Conservation (phyloP, 2,113 vertebrate species). For the Erinaceus europaeus region DNA sequence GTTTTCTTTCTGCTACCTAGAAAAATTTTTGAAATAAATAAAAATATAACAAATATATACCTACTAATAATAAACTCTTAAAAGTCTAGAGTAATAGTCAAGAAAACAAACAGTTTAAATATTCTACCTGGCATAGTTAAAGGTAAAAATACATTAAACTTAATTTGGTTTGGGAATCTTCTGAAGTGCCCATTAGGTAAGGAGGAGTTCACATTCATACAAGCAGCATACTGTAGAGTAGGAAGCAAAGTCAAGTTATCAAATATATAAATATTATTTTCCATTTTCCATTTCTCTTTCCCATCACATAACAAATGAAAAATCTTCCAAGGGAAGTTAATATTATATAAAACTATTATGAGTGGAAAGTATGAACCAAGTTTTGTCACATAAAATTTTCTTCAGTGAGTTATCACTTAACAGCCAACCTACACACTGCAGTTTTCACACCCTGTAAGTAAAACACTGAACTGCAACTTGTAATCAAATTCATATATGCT, state of each 20-base stretch:
- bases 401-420: constrained; percentile 16
- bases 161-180: constrained; percentile 21
- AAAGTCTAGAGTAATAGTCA: background rate
- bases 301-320: constrained; percentile 21
- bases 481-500: background rate
- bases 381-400: constrained; percentile 11
- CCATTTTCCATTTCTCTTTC: constrained; percentile 5
- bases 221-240: background rate
- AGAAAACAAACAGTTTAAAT: constrained; percentile 33
- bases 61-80: background rate
- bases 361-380: constrained; percentile 20
- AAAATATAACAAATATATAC: constrained; percentile 23
- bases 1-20: background rate
- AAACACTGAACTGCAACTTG: background rate
- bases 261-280: background rate
- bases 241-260: background rate
- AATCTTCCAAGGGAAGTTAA: background rate
- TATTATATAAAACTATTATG: constrained; percentile 6
- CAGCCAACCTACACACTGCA: background rate
- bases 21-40: constrained; percentile 11
- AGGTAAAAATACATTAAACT: constrained; percentile 23
- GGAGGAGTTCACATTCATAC: background rate
- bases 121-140: background rate
- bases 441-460: background rate
- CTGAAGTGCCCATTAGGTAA: constrained; percentile 6